These are phyloP conservation scores for Hydrotaea cyrtoneurina DNA, from an alignment of 2,888 invertebrate genomes.

Conservation along the genomic window DNA sequence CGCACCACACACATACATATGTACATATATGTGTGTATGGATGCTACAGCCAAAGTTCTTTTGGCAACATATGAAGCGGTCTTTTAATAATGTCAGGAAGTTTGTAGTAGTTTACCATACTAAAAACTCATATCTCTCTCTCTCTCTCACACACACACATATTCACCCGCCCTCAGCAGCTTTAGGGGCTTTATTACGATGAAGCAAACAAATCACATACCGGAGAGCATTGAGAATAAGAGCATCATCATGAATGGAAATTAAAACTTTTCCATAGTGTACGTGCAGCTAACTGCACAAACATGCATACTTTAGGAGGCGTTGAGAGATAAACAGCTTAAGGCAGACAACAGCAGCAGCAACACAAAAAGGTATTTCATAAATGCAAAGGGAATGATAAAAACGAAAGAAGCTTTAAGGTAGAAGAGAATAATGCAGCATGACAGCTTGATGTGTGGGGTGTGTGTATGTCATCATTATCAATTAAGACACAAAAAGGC, in stretches of 20 bases:
- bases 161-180: background rate
- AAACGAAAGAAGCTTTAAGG: slow-evolving; percentile 55
- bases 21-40: background rate
- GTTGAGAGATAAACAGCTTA: slow-evolving; percentile 64
- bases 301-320: slow-evolving; percentile 54
- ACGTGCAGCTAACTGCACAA: slow-evolving; percentile 43
- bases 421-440: slow-evolving; percentile 28
- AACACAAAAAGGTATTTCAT: slow-evolving; percentile 2
- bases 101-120: slow-evolving; percentile 32
- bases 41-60: background rate
- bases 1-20: no score
- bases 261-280: slow-evolving; percentile 45
- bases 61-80: background rate
- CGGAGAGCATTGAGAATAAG: background rate
- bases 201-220: background rate
- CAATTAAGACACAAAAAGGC: slow-evolving; percentile 16
- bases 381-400: slow-evolving; percentile 55
- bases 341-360: slow-evolving; percentile 17
- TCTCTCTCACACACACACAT: background rate
- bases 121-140: slow-evolving; percentile 2
- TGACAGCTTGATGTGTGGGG: background rate
- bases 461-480: slow-evolving; percentile 21
- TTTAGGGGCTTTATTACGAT: background rate
- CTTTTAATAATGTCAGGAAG: slow-evolving; percentile 48
- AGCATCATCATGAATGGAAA: slow-evolving; percentile 42